Evolutionary conservation across 2,888 invertebrate species (phyloP).

Genomic region (Seira sanloemensis): DNA sequence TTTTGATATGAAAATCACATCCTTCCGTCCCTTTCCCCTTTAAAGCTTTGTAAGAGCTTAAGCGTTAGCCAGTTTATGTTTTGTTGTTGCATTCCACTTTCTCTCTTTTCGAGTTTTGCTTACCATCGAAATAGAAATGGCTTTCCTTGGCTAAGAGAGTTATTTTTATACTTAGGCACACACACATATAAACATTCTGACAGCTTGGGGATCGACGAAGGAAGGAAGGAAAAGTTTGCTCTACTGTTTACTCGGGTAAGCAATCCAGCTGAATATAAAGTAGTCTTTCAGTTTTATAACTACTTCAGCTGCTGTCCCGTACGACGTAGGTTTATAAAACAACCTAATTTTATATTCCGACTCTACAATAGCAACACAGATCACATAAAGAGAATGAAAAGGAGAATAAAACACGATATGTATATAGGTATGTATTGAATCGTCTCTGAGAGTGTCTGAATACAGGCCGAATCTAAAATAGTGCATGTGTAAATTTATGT

Average conservation of each 20-base stretch:
- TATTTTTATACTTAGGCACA: constrained; percentile 20
- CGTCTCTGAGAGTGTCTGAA: neutral
- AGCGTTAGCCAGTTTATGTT: neutral
- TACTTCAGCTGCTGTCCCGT: constrained; percentile 8
- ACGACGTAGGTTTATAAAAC: neutral
- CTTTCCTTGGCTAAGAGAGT: neutral
- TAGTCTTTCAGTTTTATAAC: constrained; percentile 18
- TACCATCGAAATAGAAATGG: neutral
- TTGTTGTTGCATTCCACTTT: constrained; percentile 21
- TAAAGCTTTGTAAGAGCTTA: neutral
- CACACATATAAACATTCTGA: constrained; percentile 33
- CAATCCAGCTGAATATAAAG: constrained; percentile 46
- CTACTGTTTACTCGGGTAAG: constrained; percentile 20
- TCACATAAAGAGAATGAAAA: neutral
- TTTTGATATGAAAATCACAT: constrained; percentile 45
- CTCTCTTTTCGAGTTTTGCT: neutral
- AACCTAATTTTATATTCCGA: neutral
- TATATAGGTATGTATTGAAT: too few relatives aligned
- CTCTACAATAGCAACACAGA: neutral
- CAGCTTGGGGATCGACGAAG: constrained; percentile 34
- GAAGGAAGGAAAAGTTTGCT: constrained; percentile 12
- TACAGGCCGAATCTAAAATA: neutral
- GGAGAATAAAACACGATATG: neutral
- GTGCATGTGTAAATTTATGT: too few relatives aligned
- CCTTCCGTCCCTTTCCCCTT: neutral